Base-by-base conservation (phyloP, 2,797 vertebrate genomes). In the Galago senegalensis region DNA sequence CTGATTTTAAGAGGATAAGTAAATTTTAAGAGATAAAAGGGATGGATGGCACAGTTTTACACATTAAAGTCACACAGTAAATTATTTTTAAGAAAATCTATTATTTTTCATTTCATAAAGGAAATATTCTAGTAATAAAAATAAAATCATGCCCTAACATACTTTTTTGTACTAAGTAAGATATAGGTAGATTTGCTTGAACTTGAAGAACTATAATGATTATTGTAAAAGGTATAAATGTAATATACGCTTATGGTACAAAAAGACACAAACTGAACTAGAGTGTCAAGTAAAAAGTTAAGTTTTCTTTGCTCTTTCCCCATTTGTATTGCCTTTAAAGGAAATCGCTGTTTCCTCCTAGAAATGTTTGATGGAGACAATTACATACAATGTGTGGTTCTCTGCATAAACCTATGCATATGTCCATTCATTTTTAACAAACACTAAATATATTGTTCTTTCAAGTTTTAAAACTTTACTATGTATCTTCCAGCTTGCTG, bases 11-110 rank as follows among this genome's bases (percentile, higher is more conserved):
- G 70, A 77, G 31, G 40, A 60, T 25, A 69, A 25, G 46, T 37
- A 85, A 53, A 27, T 91, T 85, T 86, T 56, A 90, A 94, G 63
- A 94, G 73, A 72, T n/a, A 43, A 72, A 77, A 80, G 40, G 49
- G 3, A 25, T 72, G 2, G 31, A 27, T 43, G 70, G 14, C 63
- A n/a, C 37, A 90, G 9, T 61, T 72, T 63, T 40, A 87, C 43
- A 81, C 81, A 60, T 67, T 83, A 46, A 93, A 93, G 29, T 83
- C 60, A 76, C 17, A 76, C 56, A 73, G 75, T 11, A 72, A 25
- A 77, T 76, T 58, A 69, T 34, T 94, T 63, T 34, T 29, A 65
- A 83, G 43, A 40, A 84, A 69, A 69, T 7, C 10, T 77, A 69
- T 75, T 72, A 7, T 76, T 91, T 56, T 23, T 76, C 29, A n/a